phyloP scores from a whole-genome alignment of 2,797 vertebrate species.

The Enoplosus armatus region DNA sequence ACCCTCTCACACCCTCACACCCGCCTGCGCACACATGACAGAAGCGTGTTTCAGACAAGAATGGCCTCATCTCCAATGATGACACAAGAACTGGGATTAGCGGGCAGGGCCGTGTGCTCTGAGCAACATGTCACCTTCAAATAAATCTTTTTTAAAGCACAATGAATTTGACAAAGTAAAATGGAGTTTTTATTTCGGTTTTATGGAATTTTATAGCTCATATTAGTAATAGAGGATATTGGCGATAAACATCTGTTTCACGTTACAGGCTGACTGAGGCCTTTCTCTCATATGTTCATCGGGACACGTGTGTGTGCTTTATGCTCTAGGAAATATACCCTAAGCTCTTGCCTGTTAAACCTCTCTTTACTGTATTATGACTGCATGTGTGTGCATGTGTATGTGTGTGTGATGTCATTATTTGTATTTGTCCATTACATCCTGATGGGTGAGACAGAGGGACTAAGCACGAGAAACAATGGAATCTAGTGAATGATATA shows the following conservation, averaged over 20 bases:
- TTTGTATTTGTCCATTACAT: conserved; percentile 48
- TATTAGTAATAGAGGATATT: conserved; percentile 73
- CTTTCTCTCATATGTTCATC: conserved; percentile 74
- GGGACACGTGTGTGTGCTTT: conserved; percentile 68
- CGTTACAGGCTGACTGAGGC: conserved; percentile 71
- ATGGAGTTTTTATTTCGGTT: conserved; percentile 67
- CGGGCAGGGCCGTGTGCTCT: conserved; percentile 38
- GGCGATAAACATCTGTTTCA: conserved; percentile 71
- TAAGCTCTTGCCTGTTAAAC: conserved; percentile 64
- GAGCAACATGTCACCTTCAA: conserved; percentile 60
- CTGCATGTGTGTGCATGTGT: conserved; percentile 31
- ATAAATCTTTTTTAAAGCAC: conserved; percentile 73
- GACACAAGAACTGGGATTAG: conserved; percentile 57
- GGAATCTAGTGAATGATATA: conserved; percentile 38
- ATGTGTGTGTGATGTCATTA: conserved; percentile 35
- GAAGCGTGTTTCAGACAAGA: conserved; percentile 61
- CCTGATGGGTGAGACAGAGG: conserved; percentile 32
- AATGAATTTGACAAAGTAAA: conserved; percentile 73
- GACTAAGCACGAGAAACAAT: conserved; percentile 31
- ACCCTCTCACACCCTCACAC: conserved; percentile 21
- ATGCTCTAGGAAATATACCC: conserved; percentile 67
- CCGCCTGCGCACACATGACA: conserved; percentile 42
- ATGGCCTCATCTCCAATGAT: conserved; percentile 35
- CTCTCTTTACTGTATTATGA: conserved; percentile 58
- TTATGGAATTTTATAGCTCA: conserved; percentile 70